Evolutionary conservation across 2,113 vertebrate genomes (phyloP).

Genomic region (Gymnocephalus cernua): DNA sequence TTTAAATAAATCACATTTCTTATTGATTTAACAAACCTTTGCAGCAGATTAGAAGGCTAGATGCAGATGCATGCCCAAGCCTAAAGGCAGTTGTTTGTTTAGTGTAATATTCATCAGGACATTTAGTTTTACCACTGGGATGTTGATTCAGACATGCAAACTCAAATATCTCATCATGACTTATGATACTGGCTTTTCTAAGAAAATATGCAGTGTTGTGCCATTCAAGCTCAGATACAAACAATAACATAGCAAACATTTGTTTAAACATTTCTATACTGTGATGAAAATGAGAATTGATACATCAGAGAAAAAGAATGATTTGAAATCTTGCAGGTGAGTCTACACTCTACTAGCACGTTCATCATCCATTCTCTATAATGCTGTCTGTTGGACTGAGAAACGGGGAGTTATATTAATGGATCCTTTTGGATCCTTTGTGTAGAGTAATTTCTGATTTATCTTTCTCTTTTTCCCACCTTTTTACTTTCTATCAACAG

Average conservation of each 20-base stretch:
- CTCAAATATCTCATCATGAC: conserved; percentile 8
- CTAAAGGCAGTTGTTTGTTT: conserved; percentile 25
- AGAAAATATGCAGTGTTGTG: neutral
- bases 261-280: conserved; percentile 26
- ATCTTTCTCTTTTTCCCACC: conserved; percentile 52
- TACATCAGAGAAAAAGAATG: conserved; percentile 56
- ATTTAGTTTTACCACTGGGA: neutral
- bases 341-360: conserved; percentile 37
- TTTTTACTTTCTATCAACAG: conserved; percentile 27
- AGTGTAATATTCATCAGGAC: conserved; percentile 19
- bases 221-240: neutral
- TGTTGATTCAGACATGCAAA: conserved; percentile 31
- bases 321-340: conserved; percentile 66
- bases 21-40: conserved; percentile 29
- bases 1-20: conserved; percentile 27
- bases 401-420: conserved; percentile 69
- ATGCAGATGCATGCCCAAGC: conserved; percentile 32
- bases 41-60: conserved; percentile 26
- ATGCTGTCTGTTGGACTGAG: conserved; percentile 63
- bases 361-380: conserved; percentile 59
- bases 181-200: neutral
- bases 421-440: conserved; percentile 69
- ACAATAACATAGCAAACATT: conserved; percentile 19
- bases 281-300: conserved; percentile 76
- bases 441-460: conserved; percentile 77